Evolutionary conservation across 2,888 invertebrate genomes (phyloP).

Genomic region (Dioctria linearis): DNA sequence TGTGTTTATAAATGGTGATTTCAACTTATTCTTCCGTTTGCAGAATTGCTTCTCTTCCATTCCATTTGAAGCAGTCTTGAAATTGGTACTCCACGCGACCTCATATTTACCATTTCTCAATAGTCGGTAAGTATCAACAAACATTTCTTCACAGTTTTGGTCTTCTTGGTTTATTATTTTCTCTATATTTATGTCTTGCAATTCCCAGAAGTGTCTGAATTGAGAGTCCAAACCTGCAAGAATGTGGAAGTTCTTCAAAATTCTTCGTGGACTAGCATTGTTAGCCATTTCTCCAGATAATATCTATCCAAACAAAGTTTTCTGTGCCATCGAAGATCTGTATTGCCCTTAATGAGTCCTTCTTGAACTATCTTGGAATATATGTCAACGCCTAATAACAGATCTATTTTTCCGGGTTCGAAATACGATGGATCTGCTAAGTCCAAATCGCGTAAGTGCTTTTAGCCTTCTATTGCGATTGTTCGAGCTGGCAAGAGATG

Average conservation of each 20-base stretch:
- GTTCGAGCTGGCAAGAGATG: not conserved
- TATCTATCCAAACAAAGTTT: constrained; percentile 31
- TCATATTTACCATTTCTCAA: constrained; percentile 1
- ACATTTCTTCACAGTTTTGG: not conserved
- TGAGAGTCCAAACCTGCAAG: not conserved
- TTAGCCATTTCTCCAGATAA: not conserved
- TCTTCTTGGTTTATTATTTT: not conserved
- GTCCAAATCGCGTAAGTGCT: not conserved
- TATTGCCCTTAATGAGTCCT: constrained; percentile 4
- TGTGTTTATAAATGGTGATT: constrained; percentile 28
- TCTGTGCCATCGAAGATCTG: constrained; percentile 26
- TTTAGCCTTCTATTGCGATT: not conserved
- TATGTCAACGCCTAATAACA: constrained; percentile 14
- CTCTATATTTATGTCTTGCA: not conserved
- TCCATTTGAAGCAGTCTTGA: not conserved
- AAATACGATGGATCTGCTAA: constrained; percentile 36
- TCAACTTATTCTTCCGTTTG: not conserved
- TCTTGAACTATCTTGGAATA: constrained; percentile 31
- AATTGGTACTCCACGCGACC: not conserved
- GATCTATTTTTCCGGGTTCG: constrained; percentile 33
- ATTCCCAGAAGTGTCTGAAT: not conserved
- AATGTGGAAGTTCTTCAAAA: not conserved
- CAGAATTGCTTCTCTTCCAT: not conserved
- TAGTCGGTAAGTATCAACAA: not conserved
- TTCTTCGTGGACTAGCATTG: not conserved